Evolutionary conservation across 2,113 vertebrate species (phyloP).

Genomic region (Procavia capensis): DNA sequence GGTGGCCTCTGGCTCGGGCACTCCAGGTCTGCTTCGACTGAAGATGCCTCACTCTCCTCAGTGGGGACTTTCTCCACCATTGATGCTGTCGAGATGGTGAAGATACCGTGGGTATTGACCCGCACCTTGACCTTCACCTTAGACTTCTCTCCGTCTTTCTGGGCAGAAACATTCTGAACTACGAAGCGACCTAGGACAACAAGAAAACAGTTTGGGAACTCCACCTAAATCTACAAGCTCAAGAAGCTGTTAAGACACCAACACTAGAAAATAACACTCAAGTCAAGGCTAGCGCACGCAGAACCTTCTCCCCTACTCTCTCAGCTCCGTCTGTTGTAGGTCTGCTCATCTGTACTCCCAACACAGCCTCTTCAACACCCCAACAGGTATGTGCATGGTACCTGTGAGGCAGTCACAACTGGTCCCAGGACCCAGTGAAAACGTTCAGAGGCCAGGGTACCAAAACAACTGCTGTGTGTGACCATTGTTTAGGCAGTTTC

Average conservation of each 20-base stretch:
- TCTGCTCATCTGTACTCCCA: not conserved
- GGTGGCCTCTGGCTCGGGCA: conserved; percentile 76
- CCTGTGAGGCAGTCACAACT: not conserved
- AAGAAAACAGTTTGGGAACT: conserved; percentile 43
- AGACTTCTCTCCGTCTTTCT: conserved; percentile 90
- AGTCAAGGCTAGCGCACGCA: no score
- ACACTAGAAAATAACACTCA: not conserved
- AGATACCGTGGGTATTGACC: conserved; percentile 89
- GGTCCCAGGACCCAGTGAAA: not conserved
- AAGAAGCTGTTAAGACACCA: not conserved
- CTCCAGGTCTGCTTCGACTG: conserved; percentile 84
- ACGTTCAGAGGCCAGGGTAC: not conserved
- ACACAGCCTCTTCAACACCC: not conserved
- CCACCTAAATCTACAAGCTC: not conserved
- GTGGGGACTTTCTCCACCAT: conserved; percentile 88
- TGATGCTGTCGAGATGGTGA: conserved; percentile 90
- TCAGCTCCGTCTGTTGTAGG: not conserved
- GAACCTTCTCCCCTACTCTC: not conserved
- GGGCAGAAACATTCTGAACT: conserved; percentile 89
- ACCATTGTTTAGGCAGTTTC: not conserved
- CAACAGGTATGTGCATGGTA: no score
- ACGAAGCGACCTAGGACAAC: conserved; percentile 87
- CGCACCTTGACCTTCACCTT: conserved; percentile 91
- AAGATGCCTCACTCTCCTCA: conserved; percentile 83
- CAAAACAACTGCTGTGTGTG: not conserved